Base-by-base conservation (phyloP, 1,140 invertebrate species). In the Fopius arisanus region DNA sequence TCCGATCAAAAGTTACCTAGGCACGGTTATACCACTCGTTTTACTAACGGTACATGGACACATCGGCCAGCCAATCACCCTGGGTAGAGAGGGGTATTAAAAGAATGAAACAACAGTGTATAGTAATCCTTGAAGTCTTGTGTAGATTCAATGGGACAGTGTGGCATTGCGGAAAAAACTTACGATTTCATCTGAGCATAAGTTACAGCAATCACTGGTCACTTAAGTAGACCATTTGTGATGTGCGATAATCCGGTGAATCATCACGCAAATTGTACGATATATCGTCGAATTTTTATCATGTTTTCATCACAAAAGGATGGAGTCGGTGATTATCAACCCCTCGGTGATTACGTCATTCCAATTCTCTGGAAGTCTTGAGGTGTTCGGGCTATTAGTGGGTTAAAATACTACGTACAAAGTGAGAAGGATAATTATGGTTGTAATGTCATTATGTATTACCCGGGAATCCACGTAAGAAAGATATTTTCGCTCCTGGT, bases 11-110 rank as follows among this genome's bases (percentile, higher is more conserved):
- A 82, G 81, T 78, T 80, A 74, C 78, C 75, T 79, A 78, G 80
- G 77, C 80, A 82, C 80, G 78, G 81, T 82, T 78, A 79, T 76
- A 76, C 73, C 70, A 66, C 33, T 63, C 73, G 75, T 73, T 72
- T 71, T 77, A 71, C 78, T 85, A 86, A 86, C 84, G 84, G 84
- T 84, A 84, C 81, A 78, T 77, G 79, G 81, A 84, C 83, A 84
- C 82, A 80, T 84, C 79, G 81, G 70, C 67, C 79, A 78, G 80
- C 81, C 81, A 81, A 81, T 78, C 77, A 72, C 75, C 9, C 29
- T 28, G 70, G 73, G 68, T 65, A 72, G 76, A 74, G 40, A 68
- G 73, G 37, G 68, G 23, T 3, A 68, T 43, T 43, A 28, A 21
- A 48, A 19, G 31, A 19, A 70, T 16, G 54, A 70, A 51, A 54